Evolutionary conservation across 2,113 vertebrate genomes (phyloP), one percentile per base, ranked within the genome.

Genomic region (Setophaga coronata): DNA sequence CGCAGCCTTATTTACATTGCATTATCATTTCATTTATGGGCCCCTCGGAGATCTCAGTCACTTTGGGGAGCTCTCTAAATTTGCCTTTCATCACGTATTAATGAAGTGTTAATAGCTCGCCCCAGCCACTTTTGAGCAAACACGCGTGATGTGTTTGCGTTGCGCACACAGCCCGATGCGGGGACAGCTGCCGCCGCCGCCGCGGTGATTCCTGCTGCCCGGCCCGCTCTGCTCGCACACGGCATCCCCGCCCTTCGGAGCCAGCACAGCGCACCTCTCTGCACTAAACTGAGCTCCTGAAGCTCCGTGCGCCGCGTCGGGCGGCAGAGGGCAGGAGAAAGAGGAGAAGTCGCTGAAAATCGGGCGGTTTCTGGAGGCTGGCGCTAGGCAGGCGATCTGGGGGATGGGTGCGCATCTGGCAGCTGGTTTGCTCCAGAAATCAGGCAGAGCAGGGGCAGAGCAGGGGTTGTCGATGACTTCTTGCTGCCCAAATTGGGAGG

Each of bases 61-160:
- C 96, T 97, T 96, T 54, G 90, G 95, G 96, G 92, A 97, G 82
- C 72, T 95, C 96, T 90, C 90, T 95, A 84, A 93, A 95, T 92
- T 95, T 92, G 93, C 85, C 88, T 96, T 96, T 95, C 96, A 95
- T 96, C 90, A 92, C 7, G 23, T 89, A 96, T 97, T 97, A 97
- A 96, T 95, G 96, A 97, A 87, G 88, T 71, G 92, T 78, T 96
- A 96, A 96, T 96, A 87, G 93, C 93, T 90, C 88, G 69, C 93
- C 92, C 95, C 78, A 89, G 96, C 86, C 93, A 29, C 71, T 95
- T 93, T 82, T 92, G 88, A 94, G 92, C 95, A 96, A 97, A 97
- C 26, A 89, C 69, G 25, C 2, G 43, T 42, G 93, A 57, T 6
- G 53, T 8, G 50, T 89, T 82, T 85, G 89, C 61, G 93, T 70